Percentiles rank a stretch among this genome's conserved stretches.
Conservation (phyloP, 2,113 vertebrate species). For the Larimichthys polyactis region DNA sequence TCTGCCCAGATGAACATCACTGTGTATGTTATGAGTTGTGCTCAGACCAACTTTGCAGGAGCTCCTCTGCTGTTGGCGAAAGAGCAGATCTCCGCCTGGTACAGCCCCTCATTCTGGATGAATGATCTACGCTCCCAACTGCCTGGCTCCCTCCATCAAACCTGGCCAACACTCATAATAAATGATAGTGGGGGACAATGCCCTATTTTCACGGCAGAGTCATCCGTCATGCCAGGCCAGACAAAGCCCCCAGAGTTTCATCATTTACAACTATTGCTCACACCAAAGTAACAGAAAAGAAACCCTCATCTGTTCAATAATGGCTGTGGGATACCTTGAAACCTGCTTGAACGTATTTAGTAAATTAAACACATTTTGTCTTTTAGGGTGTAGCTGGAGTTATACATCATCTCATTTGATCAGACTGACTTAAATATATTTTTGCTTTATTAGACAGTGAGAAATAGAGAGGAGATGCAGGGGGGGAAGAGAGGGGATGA, state of each 20-base stretch:
- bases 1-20: constrained; percentile 17
- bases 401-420: constrained; percentile 23
- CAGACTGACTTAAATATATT: constrained; percentile 9
- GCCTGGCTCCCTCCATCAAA: constrained; percentile 82
- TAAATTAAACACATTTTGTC: constrained; percentile 52
- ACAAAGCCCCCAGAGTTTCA: constrained; percentile 82
- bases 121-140: constrained; percentile 80
- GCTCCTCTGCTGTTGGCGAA: constrained; percentile 43
- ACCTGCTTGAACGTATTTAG: constrained; percentile 56
- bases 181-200: constrained; percentile 86
- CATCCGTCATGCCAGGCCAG: constrained; percentile 84
- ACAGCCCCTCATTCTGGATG: constrained; percentile 76
- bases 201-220: constrained; percentile 84
- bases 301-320: constrained; percentile 71
- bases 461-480: too few species aligned
- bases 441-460: too few species aligned
- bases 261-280: constrained; percentile 83
- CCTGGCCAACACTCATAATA: constrained; percentile 85
- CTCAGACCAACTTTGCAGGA: constrained; percentile 35
- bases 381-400: constrained; percentile 18
- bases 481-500: too few species aligned
- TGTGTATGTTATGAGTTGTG: constrained; percentile 7
- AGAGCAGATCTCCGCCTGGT: constrained; percentile 59
- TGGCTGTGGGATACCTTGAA: constrained; percentile 53
- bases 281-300: constrained; percentile 70